phyloP scores from a whole-genome alignment of 2,888 invertebrate species.

The Tholera decimalis region DNA sequence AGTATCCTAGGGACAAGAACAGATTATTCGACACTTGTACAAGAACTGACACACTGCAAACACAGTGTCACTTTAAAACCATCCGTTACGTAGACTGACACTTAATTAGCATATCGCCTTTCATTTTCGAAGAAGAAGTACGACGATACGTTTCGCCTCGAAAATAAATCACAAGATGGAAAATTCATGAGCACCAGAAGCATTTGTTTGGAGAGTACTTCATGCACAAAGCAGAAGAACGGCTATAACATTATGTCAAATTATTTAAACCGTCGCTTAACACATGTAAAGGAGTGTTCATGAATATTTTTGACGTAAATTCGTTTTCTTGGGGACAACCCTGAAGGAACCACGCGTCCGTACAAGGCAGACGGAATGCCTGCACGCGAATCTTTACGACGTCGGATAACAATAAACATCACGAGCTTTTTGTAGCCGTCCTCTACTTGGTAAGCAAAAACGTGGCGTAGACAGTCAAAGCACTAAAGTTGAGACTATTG shows the following conservation, averaged over 20 bases:
- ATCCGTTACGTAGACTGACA: constrained; percentile 17
- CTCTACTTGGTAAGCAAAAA: constrained; percentile 66
- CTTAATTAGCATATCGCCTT: constrained; percentile 29
- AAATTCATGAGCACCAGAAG: constrained; percentile 44
- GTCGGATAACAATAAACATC: constrained; percentile 78
- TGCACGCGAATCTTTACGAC: constrained; percentile 72
- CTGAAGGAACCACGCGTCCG: constrained; percentile 59
- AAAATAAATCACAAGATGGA: constrained; percentile 47
- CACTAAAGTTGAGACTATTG: constrained; percentile 54
- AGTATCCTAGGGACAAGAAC: not conserved
- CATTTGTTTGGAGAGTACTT: constrained; percentile 37
- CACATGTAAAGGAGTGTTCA: constrained; percentile 52
- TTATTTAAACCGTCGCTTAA: constrained; percentile 54
- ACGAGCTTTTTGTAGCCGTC: constrained; percentile 69
- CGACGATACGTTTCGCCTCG: constrained; percentile 16
- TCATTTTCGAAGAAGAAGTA: constrained; percentile 31
- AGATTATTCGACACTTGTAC: not conserved
- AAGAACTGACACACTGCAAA: constrained; percentile 13
- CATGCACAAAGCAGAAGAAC: constrained; percentile 39
- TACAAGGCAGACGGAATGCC: constrained; percentile 70
- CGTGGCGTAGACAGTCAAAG: constrained; percentile 54
- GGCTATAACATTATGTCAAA: constrained; percentile 57
- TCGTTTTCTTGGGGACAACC: constrained; percentile 58
- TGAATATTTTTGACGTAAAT: constrained; percentile 59
- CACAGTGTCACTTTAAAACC: constrained; percentile 24